Base-by-base conservation (phyloP, 2,797 vertebrate species). In the Muraenolepis orangiensis region DNA sequence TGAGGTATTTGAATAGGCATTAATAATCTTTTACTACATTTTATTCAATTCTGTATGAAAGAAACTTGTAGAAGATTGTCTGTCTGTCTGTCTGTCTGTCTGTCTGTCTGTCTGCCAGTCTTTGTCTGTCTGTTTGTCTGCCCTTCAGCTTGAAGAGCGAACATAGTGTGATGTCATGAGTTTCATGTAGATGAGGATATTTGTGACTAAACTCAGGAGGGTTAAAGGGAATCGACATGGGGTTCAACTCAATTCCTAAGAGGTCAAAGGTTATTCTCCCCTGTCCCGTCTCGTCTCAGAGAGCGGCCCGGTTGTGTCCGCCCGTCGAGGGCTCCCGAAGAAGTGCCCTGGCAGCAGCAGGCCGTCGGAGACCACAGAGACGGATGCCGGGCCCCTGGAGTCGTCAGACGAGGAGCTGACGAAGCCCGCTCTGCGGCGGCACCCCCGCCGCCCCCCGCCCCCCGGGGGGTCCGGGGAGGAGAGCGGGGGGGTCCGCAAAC, bases 401-500 rank as follows among this genome's bases (percentile, higher is more conserved):
- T 87, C 89, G 0, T 88, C 91, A 0, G 80, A 91, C 0, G 90
- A 77, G 1, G 90, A 91, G 34, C 80, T 84, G 0, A 72, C 36
- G 0, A 80, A 83, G 1, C 80, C 80, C 0, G 16, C 31, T 0
- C 64, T 78, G 0, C 85, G 31, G 20, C 81, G 74, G 0, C 85
- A 83, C 0, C 86, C 75, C 68, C 87, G 89, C 13, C 82, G 73
- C 1, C 85, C 76, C 3, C 81, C 89, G 0, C 87, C 91, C 69
- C 84, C 89, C 36, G 82, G 46, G 51, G 90, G 92, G 87, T 91
- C 87, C 1, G 93, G 92, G n/a, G 88, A 86, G 3, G 83, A 91
- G 73, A 85, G 87, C 0, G 83, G 82, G 0, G 85, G 61, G 0
- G 80, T 69, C 29, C 89, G 84, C 69, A 96, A 93, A 84, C 84